Evolutionary conservation across 2,888 invertebrate species (phyloP).

Genomic region (Eupsilia transversa): DNA sequence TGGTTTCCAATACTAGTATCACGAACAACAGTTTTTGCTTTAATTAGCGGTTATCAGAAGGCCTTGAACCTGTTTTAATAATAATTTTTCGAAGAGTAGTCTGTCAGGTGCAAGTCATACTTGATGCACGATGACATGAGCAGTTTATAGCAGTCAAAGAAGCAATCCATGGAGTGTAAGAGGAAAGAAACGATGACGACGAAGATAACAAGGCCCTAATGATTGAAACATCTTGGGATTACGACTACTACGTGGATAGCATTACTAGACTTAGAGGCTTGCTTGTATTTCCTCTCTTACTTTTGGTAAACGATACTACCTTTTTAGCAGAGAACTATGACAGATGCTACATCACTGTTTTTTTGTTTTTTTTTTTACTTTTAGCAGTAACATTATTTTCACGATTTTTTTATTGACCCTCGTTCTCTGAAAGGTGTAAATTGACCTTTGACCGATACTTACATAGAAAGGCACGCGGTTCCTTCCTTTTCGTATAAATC

Average conservation of each 20-base stretch:
- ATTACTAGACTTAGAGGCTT: not conserved
- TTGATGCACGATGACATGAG: not conserved
- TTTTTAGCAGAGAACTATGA: not conserved
- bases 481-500: not conserved
- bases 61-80: not conserved
- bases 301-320: not conserved
- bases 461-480: not conserved
- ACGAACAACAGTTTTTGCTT: constrained; percentile 5
- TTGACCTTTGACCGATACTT: not conserved
- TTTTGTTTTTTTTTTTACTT: not conserved
- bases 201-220: not conserved
- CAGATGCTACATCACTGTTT: not conserved
- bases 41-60: constrained; percentile 4
- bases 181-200: not conserved
- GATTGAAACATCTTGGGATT: not conserved
- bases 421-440: not conserved
- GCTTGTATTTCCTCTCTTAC: not conserved
- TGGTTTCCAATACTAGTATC: constrained; percentile 7
- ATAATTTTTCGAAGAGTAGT: not conserved
- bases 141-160: not conserved
- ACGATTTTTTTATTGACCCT: not conserved
- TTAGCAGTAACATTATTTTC: not conserved
- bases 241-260: not conserved
- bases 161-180: not conserved
- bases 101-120: not conserved